A percentile compares a stretch with the other conserved stretches of the same genome.
phyloP scores from a whole-genome alignment of 2,113 vertebrate genomes.

The Pseudois nayaur region DNA sequence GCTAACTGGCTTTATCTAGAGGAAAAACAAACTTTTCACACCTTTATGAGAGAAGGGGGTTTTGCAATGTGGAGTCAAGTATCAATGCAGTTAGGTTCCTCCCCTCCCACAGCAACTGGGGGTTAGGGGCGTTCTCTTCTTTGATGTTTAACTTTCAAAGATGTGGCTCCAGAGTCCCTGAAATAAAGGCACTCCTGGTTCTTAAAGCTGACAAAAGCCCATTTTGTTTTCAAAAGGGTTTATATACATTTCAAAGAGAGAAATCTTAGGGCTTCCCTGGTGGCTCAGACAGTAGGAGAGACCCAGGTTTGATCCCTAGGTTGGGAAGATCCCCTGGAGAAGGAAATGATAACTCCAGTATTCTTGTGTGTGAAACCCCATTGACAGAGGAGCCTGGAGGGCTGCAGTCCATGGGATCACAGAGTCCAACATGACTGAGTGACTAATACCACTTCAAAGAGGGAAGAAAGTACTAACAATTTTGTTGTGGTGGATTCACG shows the following conservation, averaged over 20 bases:
- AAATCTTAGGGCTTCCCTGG: background rate
- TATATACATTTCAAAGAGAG: background rate
- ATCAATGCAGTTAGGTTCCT: background rate
- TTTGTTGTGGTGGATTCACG: background rate
- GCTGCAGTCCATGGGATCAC: background rate
- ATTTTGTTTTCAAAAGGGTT: background rate
- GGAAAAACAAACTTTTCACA: background rate
- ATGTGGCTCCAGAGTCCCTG: background rate
- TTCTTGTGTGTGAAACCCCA: background rate
- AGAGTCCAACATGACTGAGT: background rate
- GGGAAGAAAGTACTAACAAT: background rate
- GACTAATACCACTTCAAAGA: background rate
- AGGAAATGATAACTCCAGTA: background rate
- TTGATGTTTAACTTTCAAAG: background rate
- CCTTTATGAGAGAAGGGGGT: background rate
- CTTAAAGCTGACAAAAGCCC: background rate
- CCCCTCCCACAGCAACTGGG: background rate
- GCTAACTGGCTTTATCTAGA: background rate
- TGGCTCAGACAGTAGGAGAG: background rate
- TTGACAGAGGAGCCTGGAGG: background rate
- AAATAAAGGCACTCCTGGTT: background rate
- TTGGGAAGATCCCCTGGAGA: background rate
- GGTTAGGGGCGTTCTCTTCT: fast-evolving
- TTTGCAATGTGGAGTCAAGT: background rate
- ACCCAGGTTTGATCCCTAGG: background rate